Evolutionary conservation across 2,888 invertebrate species (phyloP).

Genomic region (Eristalis arbustorum): DNA sequence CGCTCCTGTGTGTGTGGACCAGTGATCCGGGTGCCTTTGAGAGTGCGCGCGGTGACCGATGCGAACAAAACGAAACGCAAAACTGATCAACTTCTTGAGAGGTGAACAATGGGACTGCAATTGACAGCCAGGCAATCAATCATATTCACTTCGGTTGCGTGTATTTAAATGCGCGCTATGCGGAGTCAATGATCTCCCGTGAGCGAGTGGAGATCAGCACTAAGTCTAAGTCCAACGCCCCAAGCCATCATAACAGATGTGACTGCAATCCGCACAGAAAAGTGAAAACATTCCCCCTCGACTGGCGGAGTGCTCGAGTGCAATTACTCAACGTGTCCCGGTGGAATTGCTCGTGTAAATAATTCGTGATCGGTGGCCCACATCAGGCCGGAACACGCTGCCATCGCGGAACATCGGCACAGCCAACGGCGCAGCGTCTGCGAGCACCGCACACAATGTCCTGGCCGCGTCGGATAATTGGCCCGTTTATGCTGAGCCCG

Average conservation of each 20-base stretch:
- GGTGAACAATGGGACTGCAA: constrained; percentile 65
- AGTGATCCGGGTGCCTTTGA: constrained; percentile 46
- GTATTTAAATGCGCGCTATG: constrained; percentile 32
- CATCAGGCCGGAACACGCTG: constrained; percentile 22
- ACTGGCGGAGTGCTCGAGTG: not conserved
- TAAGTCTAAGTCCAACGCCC: not conserved
- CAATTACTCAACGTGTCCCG: constrained; percentile 50
- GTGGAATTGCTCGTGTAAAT: constrained; percentile 33
- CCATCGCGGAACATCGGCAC: constrained; percentile 10
- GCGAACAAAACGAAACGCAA: constrained; percentile 66
- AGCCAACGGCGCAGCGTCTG: not conserved
- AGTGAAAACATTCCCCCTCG: constrained; percentile 5
- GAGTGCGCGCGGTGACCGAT: constrained; percentile 55
- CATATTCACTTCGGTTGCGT: constrained; percentile 53
- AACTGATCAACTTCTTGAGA: constrained; percentile 69
- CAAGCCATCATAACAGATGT: constrained; percentile 22
- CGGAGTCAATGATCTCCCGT: not conserved
- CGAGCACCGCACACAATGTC: constrained; percentile 13
- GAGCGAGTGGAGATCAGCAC: not conserved
- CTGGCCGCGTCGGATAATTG: constrained; percentile 50
- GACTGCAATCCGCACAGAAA: not conserved
- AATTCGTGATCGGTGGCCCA: constrained; percentile 43
- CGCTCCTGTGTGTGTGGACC: constrained; percentile 4
- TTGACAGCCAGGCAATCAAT: constrained; percentile 70
- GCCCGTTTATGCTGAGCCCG: constrained; percentile 48